Conservation (phyloP, 1,140 invertebrate species). For the Drusus annulatus region DNA sequence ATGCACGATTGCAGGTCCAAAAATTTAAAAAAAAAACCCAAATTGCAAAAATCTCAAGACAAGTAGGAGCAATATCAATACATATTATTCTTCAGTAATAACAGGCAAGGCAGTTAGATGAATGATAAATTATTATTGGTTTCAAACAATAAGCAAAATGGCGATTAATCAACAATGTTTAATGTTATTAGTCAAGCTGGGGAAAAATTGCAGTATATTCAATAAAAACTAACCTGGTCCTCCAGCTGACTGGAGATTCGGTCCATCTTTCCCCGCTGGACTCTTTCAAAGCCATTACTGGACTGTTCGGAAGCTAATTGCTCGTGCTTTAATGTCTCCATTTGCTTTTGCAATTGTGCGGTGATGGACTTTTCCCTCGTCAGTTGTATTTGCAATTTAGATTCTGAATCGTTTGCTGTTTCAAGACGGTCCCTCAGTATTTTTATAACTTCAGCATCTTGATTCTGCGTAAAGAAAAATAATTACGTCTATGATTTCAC, state of each 20-base stretch:
- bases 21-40: no score
- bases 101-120: no score
- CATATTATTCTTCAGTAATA: no score
- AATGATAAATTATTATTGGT: no score
- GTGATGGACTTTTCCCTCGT: slow-evolving; percentile 71
- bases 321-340: slow-evolving; percentile 50
- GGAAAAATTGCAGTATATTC: no score
- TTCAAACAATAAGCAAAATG: no score
- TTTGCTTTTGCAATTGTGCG: slow-evolving; percentile 69
- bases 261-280: slow-evolving; percentile 42
- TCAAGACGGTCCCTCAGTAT: slow-evolving; percentile 76
- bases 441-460: slow-evolving; percentile 76
- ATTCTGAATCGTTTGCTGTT: slow-evolving; percentile 74
- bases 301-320: not conserved
- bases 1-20: no score
- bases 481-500: no score
- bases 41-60: no score
- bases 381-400: slow-evolving; percentile 74
- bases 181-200: no score
- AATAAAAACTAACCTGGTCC: slow-evolving; percentile 48
- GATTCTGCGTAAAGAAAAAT: slow-evolving; percentile 63
- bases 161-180: no score
- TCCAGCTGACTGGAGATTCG: slow-evolving; percentile 42
- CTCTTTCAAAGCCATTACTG: not conserved
- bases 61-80: no score